Percentiles rank a stretch among this genome's conserved stretches.
These are phyloP conservation scores for Lamellibrachia luymesi DNA, from an alignment of 1,140 invertebrate genomes.

Conservation along the genomic window DNA sequence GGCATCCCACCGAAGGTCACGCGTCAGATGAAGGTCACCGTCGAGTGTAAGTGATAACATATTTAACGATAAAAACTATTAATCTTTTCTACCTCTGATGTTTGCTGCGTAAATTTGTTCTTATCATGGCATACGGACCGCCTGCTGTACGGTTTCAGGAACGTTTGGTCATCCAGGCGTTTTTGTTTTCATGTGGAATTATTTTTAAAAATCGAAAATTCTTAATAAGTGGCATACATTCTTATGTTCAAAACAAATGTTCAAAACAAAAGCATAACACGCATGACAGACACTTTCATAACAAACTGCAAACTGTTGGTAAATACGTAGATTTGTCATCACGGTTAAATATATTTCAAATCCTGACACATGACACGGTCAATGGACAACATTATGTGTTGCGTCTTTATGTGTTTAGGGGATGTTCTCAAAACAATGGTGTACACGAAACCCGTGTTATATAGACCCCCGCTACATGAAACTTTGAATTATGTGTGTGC, in stretches of 20 bases:
- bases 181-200: background rate
- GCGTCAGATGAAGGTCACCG: slow-evolving; percentile 43
- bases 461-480: too few species aligned
- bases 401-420: too few species aligned
- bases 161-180: background rate
- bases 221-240: background rate
- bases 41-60: slow-evolving; percentile 41
- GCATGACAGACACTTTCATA: too few species aligned
- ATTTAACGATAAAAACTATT: background rate
- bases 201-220: background rate
- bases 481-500: too few species aligned
- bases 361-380: too few species aligned
- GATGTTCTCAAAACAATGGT: too few species aligned
- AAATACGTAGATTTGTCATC: too few species aligned
- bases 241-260: background rate
- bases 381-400: too few species aligned
- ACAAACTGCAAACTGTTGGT: too few species aligned
- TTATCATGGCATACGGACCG: background rate
- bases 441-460: too few species aligned
- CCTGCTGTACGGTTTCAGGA: background rate
- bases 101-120: background rate
- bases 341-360: too few species aligned
- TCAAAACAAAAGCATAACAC: too few species aligned
- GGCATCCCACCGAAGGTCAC: slow-evolving; percentile 42
- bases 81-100: background rate